Evolutionary conservation across 2,888 invertebrate genomes (phyloP), one percentile per base, ranked within the genome.

Genomic region (Galerucella calmariensis): DNA sequence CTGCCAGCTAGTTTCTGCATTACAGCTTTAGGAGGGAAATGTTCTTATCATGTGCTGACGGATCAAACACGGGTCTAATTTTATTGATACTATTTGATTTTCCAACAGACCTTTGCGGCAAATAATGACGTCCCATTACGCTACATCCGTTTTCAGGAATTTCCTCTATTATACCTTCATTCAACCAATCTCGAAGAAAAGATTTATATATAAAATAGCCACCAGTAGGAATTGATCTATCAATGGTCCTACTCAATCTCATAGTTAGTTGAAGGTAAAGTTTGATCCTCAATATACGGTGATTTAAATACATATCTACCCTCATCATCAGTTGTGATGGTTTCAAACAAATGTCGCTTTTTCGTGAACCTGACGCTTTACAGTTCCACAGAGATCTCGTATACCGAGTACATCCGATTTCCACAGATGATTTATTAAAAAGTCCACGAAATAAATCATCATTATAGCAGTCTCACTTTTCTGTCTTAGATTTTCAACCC

Each of bases 321-420:
- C 53, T 80, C 75, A 20, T 72, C 59, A 27, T 79, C 74, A 6
- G 72, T 69, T 9, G 62, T 67, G 3, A 82, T 78, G n/a, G 78
- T 81, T 68, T 80, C 73, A 14, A 12, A 2, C 35, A 73, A 59
- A 75, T 79, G 72, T 62, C 27, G 67, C 72, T 62, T 62, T 6
- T 51, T 66, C 51, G 6, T 35, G 35, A 35, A 8, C 35, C 35
- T 35, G 35, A 6, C 44, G 20, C 44, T 27, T 65, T 20, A 41
- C 44, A 11, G 41, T 65, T 20, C n/a, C 44, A 41, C 41, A 44
- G n/a, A 8, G 80, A 74, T 85, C 81, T 14, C 20, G 74, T 5
- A 84, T 83, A 1, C 83, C 83, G 4, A 83, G 48, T 11, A 77
- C 74, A 41, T 84, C 84, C 12, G 84, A 73, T 20, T 27, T 70